phyloP scores from a whole-genome alignment of 2,888 invertebrate genomes.

The Lobophora halterata region DNA sequence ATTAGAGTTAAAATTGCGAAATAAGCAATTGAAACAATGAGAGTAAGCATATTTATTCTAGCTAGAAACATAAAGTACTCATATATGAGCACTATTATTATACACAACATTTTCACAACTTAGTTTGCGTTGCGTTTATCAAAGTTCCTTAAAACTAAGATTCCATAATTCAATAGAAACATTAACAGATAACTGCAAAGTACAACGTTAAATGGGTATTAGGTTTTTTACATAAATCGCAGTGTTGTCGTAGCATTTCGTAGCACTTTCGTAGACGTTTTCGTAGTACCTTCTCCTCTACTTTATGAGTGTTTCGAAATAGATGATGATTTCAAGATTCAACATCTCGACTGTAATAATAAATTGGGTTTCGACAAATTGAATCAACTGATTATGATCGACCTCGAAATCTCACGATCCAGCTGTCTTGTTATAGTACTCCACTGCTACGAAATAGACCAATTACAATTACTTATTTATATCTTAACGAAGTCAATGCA shows the following conservation, averaged over 20 bases:
- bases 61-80: background rate
- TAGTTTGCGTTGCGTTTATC: too few relatives aligned
- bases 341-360: slow-evolving; percentile 36
- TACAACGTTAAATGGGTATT: too few relatives aligned
- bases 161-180: too few relatives aligned
- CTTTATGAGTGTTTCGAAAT: slow-evolving; percentile 18
- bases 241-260: slow-evolving; percentile 20
- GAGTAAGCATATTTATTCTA: background rate
- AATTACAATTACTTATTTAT: too few relatives aligned
- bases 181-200: too few relatives aligned
- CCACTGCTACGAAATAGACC: background rate
- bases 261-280: slow-evolving; percentile 27
- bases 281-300: slow-evolving; percentile 16
- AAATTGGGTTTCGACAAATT: slow-evolving; percentile 49
- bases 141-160: too few relatives aligned
- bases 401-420: slow-evolving; percentile 48
- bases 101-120: too few relatives aligned
- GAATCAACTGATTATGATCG: slow-evolving; percentile 45
- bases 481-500: too few relatives aligned
- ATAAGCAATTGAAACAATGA: slow-evolving; percentile 10
- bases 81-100: too few relatives aligned
- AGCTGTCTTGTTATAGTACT: slow-evolving; percentile 21
- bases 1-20: slow-evolving; percentile 46
- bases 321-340: slow-evolving; percentile 24
- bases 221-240: background rate